Conservation (phyloP, 1,140 invertebrate species). For the Lordiphosa collinella region DNA sequence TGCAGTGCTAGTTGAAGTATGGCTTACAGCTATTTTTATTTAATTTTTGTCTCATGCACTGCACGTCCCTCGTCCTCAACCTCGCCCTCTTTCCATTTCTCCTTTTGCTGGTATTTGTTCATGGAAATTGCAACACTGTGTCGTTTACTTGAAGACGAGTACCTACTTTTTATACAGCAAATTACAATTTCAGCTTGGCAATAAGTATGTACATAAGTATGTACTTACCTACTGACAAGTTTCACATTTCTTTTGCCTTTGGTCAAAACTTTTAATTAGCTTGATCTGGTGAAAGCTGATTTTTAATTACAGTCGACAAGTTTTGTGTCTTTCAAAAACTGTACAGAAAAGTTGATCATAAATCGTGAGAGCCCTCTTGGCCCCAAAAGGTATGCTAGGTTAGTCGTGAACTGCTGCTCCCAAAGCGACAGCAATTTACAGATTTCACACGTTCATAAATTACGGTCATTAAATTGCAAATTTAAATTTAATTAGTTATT, state of each 20-base stretch:
- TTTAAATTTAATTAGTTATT: conserved; percentile 76
- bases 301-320: conserved; percentile 64
- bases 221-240: conserved; percentile 26
- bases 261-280: conserved; percentile 73
- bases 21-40: conserved; percentile 73
- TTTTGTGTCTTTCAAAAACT: conserved; percentile 18
- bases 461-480: conserved; percentile 66
- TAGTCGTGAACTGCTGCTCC: background rate
- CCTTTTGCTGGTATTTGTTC: conserved; percentile 29
- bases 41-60: conserved; percentile 54
- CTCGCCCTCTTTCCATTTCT: background rate
- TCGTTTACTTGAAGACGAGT: conserved; percentile 7
- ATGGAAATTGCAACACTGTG: conserved; percentile 48
- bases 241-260: conserved; percentile 39
- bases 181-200: conserved; percentile 30
- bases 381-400: background rate
- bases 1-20: conserved; percentile 17
- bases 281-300: conserved; percentile 47
- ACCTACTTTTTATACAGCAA: conserved; percentile 17
- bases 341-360: background rate
- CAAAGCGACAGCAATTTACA: conserved; percentile 43
- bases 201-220: conserved; percentile 6
- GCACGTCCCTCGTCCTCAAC: conserved; percentile 5
- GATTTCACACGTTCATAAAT: conserved; percentile 67
- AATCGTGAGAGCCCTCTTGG: no score